Conservation (phyloP, 2,113 vertebrate species). For the Procavia capensis region DNA sequence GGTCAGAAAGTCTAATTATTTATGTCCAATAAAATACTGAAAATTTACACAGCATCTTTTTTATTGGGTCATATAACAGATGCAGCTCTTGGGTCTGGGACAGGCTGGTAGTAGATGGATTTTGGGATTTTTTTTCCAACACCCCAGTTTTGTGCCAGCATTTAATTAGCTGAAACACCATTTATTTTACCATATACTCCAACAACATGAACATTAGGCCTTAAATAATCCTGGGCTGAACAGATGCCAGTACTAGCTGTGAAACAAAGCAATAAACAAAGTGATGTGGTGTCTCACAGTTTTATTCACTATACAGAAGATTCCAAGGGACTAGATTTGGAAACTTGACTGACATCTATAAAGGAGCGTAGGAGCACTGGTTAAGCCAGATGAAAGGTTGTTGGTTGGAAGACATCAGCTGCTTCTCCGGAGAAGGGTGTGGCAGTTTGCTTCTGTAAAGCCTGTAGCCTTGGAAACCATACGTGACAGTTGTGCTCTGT, state of each 20-base stretch:
- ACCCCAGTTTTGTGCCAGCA: background rate
- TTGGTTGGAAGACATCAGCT: background rate
- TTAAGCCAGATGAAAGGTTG: background rate
- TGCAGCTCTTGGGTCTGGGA: conserved; percentile 41
- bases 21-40: conserved; percentile 76
- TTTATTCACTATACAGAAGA: conserved; percentile 36
- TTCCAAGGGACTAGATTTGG: conserved; percentile 36
- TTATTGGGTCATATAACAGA: conserved; percentile 57
- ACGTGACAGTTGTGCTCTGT: background rate
- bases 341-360: background rate
- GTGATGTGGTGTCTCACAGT: conserved; percentile 35
- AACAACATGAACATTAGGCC: background rate
- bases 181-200: conserved; percentile 54
- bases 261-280: conserved; percentile 60
- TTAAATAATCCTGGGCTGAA: conserved; percentile 66
- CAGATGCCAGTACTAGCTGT: conserved; percentile 55
- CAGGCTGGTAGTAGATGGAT: conserved; percentile 53
- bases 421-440: background rate
- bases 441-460: background rate
- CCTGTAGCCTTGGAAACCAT: background rate
- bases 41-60: conserved; percentile 60
- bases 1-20: conserved; percentile 64
- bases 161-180: conserved; percentile 46
- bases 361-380: background rate
- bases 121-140: conserved; percentile 62